A percentile compares a stretch with the other conserved stretches of the same genome.
phyloP scores from a whole-genome alignment of 30 jellyfish, hydroid and myxozoan species.

The Cassiopea andromeda region DNA sequence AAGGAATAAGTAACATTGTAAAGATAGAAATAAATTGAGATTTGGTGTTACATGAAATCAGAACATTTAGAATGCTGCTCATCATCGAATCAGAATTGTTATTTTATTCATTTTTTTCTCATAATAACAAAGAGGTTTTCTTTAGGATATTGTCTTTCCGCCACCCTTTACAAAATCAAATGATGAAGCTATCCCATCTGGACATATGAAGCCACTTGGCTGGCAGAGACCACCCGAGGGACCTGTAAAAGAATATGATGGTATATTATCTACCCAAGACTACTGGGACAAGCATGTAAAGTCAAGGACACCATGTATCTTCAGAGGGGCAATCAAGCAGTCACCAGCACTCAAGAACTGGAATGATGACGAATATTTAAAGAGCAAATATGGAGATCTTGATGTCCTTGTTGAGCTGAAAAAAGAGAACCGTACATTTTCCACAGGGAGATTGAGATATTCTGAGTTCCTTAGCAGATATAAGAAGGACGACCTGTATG shows the following conservation, averaged over 20 bases:
- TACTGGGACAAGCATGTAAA: slow-evolving; percentile 81
- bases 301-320: slow-evolving; percentile 73
- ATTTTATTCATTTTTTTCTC: no score
- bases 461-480: slow-evolving; percentile 72
- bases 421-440: slow-evolving; percentile 75
- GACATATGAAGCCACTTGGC: slow-evolving; percentile 85
- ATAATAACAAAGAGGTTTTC: no score
- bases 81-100: no score
- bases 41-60: no score
- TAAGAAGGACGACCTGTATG: slow-evolving; percentile 79
- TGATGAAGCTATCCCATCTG: slow-evolving; percentile 54
- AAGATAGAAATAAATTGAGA: no score
- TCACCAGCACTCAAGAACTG: slow-evolving; percentile 83
- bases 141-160: slow-evolving; percentile 61
- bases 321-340: slow-evolving; percentile 59
- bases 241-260: slow-evolving; percentile 79
- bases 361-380: slow-evolving; percentile 74
- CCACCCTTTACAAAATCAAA: slow-evolving; percentile 31
- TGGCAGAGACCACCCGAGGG: slow-evolving; percentile 85
- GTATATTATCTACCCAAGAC: slow-evolving; percentile 61
- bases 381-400: slow-evolving; percentile 77
- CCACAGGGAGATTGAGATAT: slow-evolving; percentile 85
- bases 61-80: no score
- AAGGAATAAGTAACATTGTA: no score
- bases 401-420: slow-evolving; percentile 90